Evolutionary conservation across 2,888 invertebrate species (phyloP).

Genomic region (Eristalis pertinax): DNA sequence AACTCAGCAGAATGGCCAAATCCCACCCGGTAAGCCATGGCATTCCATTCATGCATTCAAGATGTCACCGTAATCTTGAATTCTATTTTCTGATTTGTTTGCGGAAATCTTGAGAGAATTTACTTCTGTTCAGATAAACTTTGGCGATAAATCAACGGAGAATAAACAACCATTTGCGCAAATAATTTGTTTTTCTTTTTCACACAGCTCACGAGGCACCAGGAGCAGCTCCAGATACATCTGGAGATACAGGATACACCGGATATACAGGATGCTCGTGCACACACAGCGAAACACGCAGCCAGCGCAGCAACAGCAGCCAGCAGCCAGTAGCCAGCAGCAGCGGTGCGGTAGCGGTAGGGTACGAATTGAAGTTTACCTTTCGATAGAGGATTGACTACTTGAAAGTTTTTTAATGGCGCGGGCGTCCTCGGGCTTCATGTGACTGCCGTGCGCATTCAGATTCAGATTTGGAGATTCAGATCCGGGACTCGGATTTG

Average conservation of each 20-base stretch:
- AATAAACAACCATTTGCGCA: slow-evolving; percentile 68
- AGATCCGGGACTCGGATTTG: not conserved
- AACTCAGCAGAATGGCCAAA: slow-evolving; percentile 9
- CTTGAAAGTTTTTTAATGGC: slow-evolving; percentile 60
- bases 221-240: not conserved
- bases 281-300: slow-evolving; percentile 37
- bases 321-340: not conserved
- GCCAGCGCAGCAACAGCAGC: not conserved
- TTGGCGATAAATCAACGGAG: slow-evolving; percentile 70
- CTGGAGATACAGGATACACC: not conserved
- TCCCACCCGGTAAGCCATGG: slow-evolving; percentile 34
- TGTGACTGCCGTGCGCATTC: slow-evolving; percentile 16
- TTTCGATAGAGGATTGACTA: slow-evolving; percentile 65
- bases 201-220: not conserved
- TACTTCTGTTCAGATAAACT: slow-evolving; percentile 61
- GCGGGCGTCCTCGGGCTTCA: slow-evolving; percentile 38
- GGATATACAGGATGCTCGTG: not conserved
- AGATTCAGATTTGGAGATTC: not conserved
- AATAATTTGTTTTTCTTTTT: slow-evolving; percentile 65
- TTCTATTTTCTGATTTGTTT: slow-evolving; percentile 71
- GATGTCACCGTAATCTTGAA: slow-evolving; percentile 60
- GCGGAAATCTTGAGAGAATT: slow-evolving; percentile 69
- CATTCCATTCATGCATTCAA: slow-evolving; percentile 36
- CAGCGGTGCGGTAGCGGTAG: not conserved
- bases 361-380: slow-evolving; percentile 63